A percentile compares a stretch with the other conserved stretches of the same genome.
Conservation (phyloP, 2,888 invertebrate species). For the Morpho helenor region DNA sequence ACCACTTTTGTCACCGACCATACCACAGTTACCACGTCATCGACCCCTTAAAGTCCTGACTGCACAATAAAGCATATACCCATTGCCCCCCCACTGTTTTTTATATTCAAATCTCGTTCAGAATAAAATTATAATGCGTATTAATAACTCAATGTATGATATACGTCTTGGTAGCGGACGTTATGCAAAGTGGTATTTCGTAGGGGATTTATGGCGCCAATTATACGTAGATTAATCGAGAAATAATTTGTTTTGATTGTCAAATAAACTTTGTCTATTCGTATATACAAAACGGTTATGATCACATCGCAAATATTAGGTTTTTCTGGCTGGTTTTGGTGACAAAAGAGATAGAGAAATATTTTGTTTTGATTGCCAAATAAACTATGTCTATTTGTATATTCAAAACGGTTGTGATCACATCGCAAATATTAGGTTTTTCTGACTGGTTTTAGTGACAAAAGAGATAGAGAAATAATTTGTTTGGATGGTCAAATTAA, state of each 20-base stretch:
- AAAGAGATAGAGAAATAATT: no score
- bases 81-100: conserved; percentile 67
- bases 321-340: no score
- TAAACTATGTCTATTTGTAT: not conserved
- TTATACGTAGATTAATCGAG: conserved; percentile 34
- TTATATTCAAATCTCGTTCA: conserved; percentile 64
- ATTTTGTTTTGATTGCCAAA: not conserved
- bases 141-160: conserved; percentile 67
- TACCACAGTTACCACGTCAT: conserved; percentile 39
- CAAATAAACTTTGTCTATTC: not conserved
- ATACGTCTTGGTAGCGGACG: conserved; percentile 51
- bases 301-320: no score
- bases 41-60: conserved; percentile 42
- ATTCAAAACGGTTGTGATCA: not conserved
- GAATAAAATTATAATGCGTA: conserved; percentile 69
- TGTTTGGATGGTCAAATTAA: no score
- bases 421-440: no score
- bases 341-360: no score
- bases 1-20: conserved; percentile 27
- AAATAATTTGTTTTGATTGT: conserved; percentile 18
- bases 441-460: no score
- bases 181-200: conserved; percentile 44
- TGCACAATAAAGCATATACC: conserved; percentile 54
- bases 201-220: conserved; percentile 49
- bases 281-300: not conserved